phyloP scores from a whole-genome alignment of 2,888 invertebrate species.

The Ypsolopha sequella region DNA sequence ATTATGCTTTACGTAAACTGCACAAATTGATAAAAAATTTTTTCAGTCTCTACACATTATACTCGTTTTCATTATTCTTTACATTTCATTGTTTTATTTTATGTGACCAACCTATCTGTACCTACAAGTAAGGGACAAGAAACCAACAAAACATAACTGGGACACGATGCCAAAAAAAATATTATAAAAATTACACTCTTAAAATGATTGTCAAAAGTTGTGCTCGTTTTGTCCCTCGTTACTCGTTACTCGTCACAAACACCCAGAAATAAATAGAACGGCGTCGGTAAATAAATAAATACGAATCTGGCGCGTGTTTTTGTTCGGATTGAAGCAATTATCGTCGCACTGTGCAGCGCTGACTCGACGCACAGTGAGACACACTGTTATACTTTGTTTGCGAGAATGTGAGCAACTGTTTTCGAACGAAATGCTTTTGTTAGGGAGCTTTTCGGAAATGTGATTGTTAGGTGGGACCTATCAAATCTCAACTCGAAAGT shows the following conservation, averaged over 20 bases:
- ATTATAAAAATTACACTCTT: background rate
- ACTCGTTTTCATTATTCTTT: too few relatives aligned
- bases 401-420: background rate
- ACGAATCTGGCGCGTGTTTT: conserved; percentile 50
- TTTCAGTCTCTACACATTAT: too few relatives aligned
- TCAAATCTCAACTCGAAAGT: too few relatives aligned
- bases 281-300: conserved; percentile 54
- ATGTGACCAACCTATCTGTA: too few relatives aligned
- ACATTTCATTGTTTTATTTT: too few relatives aligned
- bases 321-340: conserved; percentile 59
- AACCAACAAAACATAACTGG: background rate
- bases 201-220: background rate
- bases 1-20: too few relatives aligned
- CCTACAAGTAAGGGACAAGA: background rate
- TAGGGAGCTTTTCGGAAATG: too few relatives aligned
- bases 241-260: conserved; percentile 30
- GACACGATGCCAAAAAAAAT: too few relatives aligned
- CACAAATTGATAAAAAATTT: too few relatives aligned
- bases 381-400: conserved; percentile 2
- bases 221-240: conserved; percentile 21
- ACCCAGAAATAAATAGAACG: conserved; percentile 33
- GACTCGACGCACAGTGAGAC: conserved; percentile 1
- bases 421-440: background rate
- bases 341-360: conserved; percentile 9
- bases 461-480: too few relatives aligned